Evolutionary conservation across 2,888 invertebrate species (phyloP).

Genomic region (Cryptocephalus moraei): DNA sequence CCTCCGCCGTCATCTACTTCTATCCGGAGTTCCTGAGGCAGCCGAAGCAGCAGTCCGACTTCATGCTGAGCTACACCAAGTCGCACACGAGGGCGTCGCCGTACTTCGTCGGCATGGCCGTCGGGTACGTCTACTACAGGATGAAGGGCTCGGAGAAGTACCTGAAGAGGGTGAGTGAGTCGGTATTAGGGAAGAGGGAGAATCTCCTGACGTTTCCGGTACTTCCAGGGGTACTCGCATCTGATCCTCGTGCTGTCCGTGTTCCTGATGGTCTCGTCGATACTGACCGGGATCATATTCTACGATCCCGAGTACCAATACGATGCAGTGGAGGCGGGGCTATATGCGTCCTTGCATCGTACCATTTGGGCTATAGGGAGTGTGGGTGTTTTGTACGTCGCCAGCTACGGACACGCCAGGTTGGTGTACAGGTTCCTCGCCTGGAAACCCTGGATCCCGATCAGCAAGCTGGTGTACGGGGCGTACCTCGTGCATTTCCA

Average conservation of each 20-base stretch:
- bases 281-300: conserved; percentile 43
- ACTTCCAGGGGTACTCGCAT: conserved; percentile 17
- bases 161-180: conserved; percentile 29
- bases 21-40: conserved; percentile 43
- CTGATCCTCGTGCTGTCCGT: conserved; percentile 32
- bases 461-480: conserved; percentile 50
- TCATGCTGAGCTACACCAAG: conserved; percentile 46
- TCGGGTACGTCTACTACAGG: conserved; percentile 40
- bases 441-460: conserved; percentile 49
- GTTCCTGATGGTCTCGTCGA: conserved; percentile 38
- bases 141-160: conserved; percentile 24
- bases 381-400: conserved; percentile 41
- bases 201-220: too few relatives aligned
- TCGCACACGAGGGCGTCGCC: conserved; percentile 48
- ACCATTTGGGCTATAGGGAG: conserved; percentile 46
- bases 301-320: conserved; percentile 41
- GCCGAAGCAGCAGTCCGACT: conserved; percentile 42
- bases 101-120: conserved; percentile 47
- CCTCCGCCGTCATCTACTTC: conserved; percentile 45
- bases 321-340: conserved; percentile 41
- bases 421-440: conserved; percentile 37
- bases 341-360: conserved; percentile 48
- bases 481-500: conserved; percentile 48
- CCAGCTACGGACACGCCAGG: conserved; percentile 41
- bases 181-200: too few relatives aligned